Evolutionary conservation across 2,888 invertebrate species (phyloP).

Genomic region (Nemapogon koenigi): DNA sequence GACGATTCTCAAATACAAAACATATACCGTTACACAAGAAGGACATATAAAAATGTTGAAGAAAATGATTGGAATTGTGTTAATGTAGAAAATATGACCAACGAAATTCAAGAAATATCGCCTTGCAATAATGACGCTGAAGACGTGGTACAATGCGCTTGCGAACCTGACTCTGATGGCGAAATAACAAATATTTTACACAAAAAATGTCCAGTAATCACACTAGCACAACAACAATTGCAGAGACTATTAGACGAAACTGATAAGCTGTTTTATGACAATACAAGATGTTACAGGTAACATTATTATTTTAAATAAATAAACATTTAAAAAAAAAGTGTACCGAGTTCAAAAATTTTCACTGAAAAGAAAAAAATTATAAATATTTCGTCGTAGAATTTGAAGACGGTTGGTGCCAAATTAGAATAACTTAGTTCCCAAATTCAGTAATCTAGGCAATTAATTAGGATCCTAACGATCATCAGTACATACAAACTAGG

Average conservation of each 20-base stretch:
- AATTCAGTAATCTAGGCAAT: too few species aligned
- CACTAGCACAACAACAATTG: constrained; percentile 44
- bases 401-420: too few species aligned
- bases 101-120: constrained; percentile 33
- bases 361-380: too few species aligned
- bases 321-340: too few species aligned
- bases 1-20: constrained; percentile 44
- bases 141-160: constrained; percentile 19
- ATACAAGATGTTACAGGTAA: constrained; percentile 39
- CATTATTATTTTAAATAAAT: constrained; percentile 21
- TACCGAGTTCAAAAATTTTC: too few species aligned
- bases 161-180: constrained; percentile 33
- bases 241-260: constrained; percentile 42
- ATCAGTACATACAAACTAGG: too few species aligned
- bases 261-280: constrained; percentile 36
- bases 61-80: background rate
- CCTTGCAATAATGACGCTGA: constrained; percentile 23
- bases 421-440: too few species aligned
- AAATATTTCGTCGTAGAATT: too few species aligned
- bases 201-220: constrained; percentile 49
- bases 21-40: constrained; percentile 42
- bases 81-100: background rate
- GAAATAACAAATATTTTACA: constrained; percentile 41
- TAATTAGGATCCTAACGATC: too few species aligned
- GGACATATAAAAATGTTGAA: constrained; percentile 23